Conservation (phyloP, 2,797 vertebrate species). For the Chrysolophus pictus region DNA sequence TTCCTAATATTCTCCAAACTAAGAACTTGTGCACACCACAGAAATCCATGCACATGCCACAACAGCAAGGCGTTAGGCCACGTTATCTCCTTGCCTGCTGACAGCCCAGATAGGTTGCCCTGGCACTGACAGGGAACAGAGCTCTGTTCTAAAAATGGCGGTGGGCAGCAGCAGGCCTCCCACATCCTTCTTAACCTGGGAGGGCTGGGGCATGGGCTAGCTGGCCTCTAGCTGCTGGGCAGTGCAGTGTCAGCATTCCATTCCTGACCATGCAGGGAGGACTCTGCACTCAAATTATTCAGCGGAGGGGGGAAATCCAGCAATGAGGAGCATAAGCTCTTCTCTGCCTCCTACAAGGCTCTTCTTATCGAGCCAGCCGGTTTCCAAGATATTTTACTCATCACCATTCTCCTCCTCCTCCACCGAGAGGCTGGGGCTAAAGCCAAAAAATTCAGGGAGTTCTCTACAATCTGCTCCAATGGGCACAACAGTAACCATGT, state of each 20-base stretch:
- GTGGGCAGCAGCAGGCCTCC: conserved; percentile 12
- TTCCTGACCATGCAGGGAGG: not conserved
- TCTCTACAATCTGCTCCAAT: not conserved
- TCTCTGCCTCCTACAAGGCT: not conserved
- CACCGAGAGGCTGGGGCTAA: not conserved
- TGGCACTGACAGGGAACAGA: conserved; percentile 2
- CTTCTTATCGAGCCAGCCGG: not conserved
- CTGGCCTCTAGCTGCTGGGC: not conserved
- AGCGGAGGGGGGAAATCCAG: rapidly evolving
- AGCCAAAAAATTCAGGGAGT: not conserved
- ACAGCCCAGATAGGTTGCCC: not conserved
- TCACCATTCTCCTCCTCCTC: not conserved
- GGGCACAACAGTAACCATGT: not conserved
- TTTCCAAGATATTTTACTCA: conserved; percentile 38
- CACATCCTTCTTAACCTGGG: not conserved
- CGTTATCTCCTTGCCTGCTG: conserved; percentile 22
- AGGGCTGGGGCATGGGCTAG: not conserved
- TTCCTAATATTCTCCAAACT: not conserved
- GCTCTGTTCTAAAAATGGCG: conserved; percentile 57
- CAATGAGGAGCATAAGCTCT: not conserved
- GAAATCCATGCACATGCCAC: not conserved
- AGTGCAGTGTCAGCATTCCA: not conserved
- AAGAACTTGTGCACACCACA: not conserved
- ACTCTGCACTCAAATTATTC: not conserved
- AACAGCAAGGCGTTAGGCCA: not conserved